These are phyloP conservation scores for Pollenia amentaria DNA, from an alignment of 2,888 invertebrate species.

Conservation along the genomic window DNA sequence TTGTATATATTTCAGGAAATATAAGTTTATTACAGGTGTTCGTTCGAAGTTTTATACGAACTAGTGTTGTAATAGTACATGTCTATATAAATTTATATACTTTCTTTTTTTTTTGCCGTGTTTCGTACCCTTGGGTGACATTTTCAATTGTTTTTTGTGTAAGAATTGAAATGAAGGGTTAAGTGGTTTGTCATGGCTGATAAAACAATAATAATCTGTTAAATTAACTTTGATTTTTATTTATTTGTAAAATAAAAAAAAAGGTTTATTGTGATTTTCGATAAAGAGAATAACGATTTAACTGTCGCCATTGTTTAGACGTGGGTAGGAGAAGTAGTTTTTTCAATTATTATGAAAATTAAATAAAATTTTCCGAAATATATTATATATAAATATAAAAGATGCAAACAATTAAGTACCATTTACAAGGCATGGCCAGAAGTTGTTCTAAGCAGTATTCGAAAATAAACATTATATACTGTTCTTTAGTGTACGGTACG, in stretches of 20 bases:
- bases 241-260: background rate
- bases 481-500: too few relatives aligned
- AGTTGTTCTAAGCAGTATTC: too few relatives aligned
- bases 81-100: background rate
- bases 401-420: too few relatives aligned
- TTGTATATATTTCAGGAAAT: slow-evolving; percentile 53
- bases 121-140: slow-evolving; percentile 11
- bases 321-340: too few relatives aligned
- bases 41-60: background rate
- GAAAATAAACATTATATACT: too few relatives aligned
- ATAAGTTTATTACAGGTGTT: slow-evolving; percentile 37
- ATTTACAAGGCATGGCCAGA: too few relatives aligned
- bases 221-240: slow-evolving; percentile 37
- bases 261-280: background rate
- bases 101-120: background rate
- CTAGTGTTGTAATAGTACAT: background rate
- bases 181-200: slow-evolving; percentile 15
- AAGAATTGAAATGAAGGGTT: slow-evolving; percentile 19
- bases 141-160: slow-evolving; percentile 29
- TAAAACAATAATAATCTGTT: slow-evolving; percentile 38
- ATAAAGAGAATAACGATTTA: too few relatives aligned
- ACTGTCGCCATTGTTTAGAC: too few relatives aligned
- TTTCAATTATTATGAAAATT: too few relatives aligned
- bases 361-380: too few relatives aligned
- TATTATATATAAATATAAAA: too few relatives aligned